phyloP scores from a whole-genome alignment of 1,140 invertebrate genomes.

The Planococcus citri region DNA sequence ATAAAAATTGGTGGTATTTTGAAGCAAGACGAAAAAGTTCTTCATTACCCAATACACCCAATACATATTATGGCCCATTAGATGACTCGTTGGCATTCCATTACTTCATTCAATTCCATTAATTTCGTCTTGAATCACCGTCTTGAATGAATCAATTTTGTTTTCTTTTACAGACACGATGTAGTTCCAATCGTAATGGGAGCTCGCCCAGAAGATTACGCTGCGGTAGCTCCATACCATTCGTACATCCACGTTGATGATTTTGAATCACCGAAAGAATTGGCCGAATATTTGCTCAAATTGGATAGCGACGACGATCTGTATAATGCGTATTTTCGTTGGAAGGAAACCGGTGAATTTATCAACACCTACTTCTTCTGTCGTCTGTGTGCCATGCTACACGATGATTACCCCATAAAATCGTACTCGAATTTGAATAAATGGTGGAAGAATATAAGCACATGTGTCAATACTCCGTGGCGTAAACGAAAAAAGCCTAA shows the following conservation, averaged over 20 bases:
- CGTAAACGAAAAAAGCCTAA: neutral
- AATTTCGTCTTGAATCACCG: too few species aligned
- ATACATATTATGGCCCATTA: too few species aligned
- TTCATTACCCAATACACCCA: too few species aligned
- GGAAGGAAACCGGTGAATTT: conserved; percentile 83
- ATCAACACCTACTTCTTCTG: conserved; percentile 95
- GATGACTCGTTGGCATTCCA: too few species aligned
- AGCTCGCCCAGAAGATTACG: conserved; percentile 78
- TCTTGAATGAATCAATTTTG: neutral
- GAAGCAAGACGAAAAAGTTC: too few species aligned
- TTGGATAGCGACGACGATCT: conserved; percentile 72
- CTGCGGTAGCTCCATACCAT: conserved; percentile 67
- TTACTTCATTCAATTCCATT: too few species aligned
- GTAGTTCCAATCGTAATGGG: conserved; percentile 93
- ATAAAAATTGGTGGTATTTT: too few species aligned
- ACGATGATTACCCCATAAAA: conserved; percentile 51
- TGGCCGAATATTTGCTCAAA: conserved; percentile 72
- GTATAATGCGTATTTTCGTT: conserved; percentile 86
- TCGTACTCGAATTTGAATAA: conserved; percentile 71
- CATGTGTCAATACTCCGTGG: conserved; percentile 41
- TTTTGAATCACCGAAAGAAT: conserved; percentile 67
- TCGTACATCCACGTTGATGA: conserved; percentile 91
- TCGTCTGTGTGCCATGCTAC: conserved; percentile 78
- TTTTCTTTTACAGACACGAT: conserved; percentile 52
- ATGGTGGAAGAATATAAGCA: conserved; percentile 68